Conservation (phyloP, 1,140 invertebrate genomes). For the Bombus waltoni region DNA sequence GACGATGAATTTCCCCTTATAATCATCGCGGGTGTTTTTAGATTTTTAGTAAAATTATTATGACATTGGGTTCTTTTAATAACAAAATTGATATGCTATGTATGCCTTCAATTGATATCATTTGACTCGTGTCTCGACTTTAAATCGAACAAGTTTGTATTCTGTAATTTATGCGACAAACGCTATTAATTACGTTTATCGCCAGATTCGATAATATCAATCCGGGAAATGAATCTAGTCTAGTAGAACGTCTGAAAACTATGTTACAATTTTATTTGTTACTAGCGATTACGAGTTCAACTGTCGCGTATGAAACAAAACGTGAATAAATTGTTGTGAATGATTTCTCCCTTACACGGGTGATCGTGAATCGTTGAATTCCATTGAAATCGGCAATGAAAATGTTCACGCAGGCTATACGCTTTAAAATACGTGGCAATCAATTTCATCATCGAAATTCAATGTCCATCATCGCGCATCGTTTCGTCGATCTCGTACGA, state of each 20-base stretch:
- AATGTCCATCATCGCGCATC: conserved; percentile 29
- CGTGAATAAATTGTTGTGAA: background rate
- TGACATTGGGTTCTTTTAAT: background rate
- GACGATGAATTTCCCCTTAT: background rate
- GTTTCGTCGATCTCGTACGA: conserved; percentile 33
- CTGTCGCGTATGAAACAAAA: background rate
- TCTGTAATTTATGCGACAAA: too few relatives aligned
- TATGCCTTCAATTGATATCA: too few relatives aligned
- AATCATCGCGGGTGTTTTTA: background rate
- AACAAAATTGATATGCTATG: too few relatives aligned
- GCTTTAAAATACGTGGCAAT: background rate
- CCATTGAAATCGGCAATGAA: conserved; percentile 1
- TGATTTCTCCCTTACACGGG: background rate
- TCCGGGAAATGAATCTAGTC: too few relatives aligned
- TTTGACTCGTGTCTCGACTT: too few relatives aligned
- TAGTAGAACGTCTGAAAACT: too few relatives aligned
- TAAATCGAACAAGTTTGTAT: too few relatives aligned
- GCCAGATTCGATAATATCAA: too few relatives aligned
- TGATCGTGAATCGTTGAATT: background rate
- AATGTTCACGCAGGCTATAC: background rate
- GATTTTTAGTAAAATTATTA: background rate
- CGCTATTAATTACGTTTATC: too few relatives aligned
- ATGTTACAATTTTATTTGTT: too few relatives aligned
- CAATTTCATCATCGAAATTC: conserved; percentile 34
- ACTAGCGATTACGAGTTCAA: background rate